Evolutionary conservation across 2,113 vertebrate genomes (phyloP), one percentile per base, ranked within the genome.

Genomic region (Oxyura jamaicensis): DNA sequence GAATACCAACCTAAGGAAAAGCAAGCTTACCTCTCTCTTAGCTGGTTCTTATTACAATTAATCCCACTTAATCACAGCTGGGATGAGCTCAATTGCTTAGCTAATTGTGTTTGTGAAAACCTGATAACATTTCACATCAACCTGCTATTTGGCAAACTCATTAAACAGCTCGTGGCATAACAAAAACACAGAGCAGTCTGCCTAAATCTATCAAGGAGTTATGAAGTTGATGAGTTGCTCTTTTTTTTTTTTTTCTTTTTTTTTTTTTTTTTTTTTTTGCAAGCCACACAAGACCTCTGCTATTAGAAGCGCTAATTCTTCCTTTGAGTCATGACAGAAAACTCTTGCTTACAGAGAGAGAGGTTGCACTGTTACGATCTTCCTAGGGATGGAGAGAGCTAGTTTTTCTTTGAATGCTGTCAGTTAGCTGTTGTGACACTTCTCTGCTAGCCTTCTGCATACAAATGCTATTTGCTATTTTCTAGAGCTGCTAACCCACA

Each of bases 41-140:
- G 93, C 90, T 95, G 91, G 42, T 75, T 90, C 73, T 93, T 94
- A 91, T 89, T 94, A 79, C 86, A 96, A 96, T 71, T 92, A 83
- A 93, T 90, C 83, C 83, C 77, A 86, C 56, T 88, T 95, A 97
- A 90, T 86, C 92, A 88, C 4, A 2, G 67, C 60, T 93, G 83
- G 60, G 83, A 96, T 86, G 86, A 95, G 76, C 83, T 93, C 73
- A 81, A 9, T 95, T 95, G 60, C 83, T 94, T 81, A 83, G 83
- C 48, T 88, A 92, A 86, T 68, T 90, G 59, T 77, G 71, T 94
- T 96, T 83, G 73, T 91, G 92, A 90, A 90, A 89, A 48, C 26
- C 73, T 90, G 82, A 83, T 60, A 88, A 76, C 69, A 82, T 83
- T 94, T 95, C 76, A 86, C 83, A 88, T 63, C 68, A 78, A 91